Evolutionary conservation across 1,140 invertebrate genomes (phyloP).

Genomic region (Mercenaria mercenaria): DNA sequence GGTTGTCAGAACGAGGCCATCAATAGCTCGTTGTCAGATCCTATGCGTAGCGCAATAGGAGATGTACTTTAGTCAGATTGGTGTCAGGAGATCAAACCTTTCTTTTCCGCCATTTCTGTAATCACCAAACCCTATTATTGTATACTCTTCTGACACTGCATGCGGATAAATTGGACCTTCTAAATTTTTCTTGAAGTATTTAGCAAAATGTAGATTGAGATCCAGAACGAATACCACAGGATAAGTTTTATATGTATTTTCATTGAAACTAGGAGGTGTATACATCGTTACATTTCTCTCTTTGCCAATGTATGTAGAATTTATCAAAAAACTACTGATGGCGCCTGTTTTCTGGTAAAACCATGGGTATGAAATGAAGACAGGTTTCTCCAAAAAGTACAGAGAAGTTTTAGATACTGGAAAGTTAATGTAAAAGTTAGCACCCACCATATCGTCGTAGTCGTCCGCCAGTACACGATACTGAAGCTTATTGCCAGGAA

Average conservation of each 20-base stretch:
- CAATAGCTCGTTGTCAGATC: no score
- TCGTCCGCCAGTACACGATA: slow-evolving; percentile 29
- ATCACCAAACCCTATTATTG: slow-evolving; percentile 35
- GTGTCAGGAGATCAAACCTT: slow-evolving; percentile 10
- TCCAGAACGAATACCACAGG: slow-evolving; percentile 27
- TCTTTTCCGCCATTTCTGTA: background rate
- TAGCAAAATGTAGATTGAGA: background rate
- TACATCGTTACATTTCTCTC: background rate
- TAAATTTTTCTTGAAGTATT: background rate
- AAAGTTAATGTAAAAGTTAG: slow-evolving; percentile 52
- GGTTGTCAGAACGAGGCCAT: no score
- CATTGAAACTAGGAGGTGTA: slow-evolving; percentile 47
- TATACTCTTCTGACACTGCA: slow-evolving; percentile 7
- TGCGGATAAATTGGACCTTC: background rate
- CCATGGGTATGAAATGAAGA: slow-evolving; percentile 37
- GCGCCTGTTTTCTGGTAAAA: background rate
- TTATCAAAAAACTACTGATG: background rate
- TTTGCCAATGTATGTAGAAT: slow-evolving; percentile 14
- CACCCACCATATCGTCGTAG: slow-evolving; percentile 33
- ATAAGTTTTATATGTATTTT: slow-evolving; percentile 58
- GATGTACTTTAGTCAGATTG: no score
- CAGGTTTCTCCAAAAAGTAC: slow-evolving; percentile 10
- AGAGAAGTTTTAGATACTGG: slow-evolving; percentile 25
- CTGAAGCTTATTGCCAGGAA: background rate
- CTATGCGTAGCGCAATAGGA: no score